phyloP scores from a whole-genome alignment of 2,797 vertebrate species.

The Pseudochromis fuscus region DNA sequence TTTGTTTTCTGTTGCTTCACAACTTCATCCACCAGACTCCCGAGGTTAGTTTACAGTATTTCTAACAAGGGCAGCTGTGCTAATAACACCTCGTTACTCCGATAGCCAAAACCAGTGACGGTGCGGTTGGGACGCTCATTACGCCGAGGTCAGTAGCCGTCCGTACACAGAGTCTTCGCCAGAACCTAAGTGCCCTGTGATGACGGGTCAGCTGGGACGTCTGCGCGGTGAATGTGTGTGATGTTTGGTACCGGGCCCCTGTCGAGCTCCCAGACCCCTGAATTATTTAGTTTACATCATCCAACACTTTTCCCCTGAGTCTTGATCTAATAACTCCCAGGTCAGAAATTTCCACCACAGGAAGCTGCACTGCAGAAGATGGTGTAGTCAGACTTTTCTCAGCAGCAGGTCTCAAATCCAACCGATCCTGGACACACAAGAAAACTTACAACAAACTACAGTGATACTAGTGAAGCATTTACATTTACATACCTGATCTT shows the following conservation, averaged over 20 bases:
- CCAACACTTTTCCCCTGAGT: constrained; percentile 9
- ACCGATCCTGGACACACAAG: not conserved
- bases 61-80: constrained; percentile 38
- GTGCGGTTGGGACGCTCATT: constrained; percentile 3
- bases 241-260: constrained; percentile 8
- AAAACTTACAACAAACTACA: not conserved
- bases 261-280: constrained; percentile 10
- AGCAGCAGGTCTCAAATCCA: not conserved
- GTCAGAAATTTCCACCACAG: constrained; percentile 21
- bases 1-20: constrained; percentile 37
- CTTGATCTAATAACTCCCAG: constrained; percentile 17
- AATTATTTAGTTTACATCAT: constrained; percentile 52
- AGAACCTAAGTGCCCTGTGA: constrained; percentile 8
- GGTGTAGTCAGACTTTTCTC: not conserved
- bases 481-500: not conserved
- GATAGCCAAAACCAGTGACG: constrained; percentile 18
- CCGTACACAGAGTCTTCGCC: not conserved
- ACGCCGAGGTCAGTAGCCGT: not conserved
- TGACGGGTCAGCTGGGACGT: constrained; percentile 2
- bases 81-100: constrained; percentile 37
- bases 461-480: not conserved
- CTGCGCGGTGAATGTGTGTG: constrained; percentile 8
- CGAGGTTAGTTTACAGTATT: constrained; percentile 36
- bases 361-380: constrained; percentile 19
- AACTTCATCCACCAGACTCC: constrained; percentile 17